Base-by-base conservation (phyloP, 1,140 invertebrate genomes). In the Anagrus nilaparvatae region DNA sequence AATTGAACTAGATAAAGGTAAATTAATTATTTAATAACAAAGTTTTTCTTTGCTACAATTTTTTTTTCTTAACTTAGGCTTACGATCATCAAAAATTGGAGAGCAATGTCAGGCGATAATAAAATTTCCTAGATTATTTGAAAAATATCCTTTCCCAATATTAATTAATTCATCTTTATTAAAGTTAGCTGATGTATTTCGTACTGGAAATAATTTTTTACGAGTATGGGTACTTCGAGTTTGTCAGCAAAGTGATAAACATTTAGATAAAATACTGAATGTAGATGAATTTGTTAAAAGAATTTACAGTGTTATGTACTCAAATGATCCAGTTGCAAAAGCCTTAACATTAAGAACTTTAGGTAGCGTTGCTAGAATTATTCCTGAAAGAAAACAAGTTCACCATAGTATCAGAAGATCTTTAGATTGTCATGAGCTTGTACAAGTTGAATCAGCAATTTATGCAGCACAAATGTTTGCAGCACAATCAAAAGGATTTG, bases 91-190 rank as follows among this genome's bases (percentile, higher is more conserved):
- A 25, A 88, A 86, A 71, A 81, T 89, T 32, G 92, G 92, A 13
- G 89, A 95, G 60, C 91, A 97, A 70, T 94, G 90, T 65, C 92
- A 96, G 71, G 87, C 92, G 0, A 93, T 97, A 48, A 91, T 97
- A 1, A 77, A 87, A 31, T 97, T 95, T 70, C 91, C 92, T 1
- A 74, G 84, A 27, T 65, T 97, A 0, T 96, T 97, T 66, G 90
- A 95, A 61, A 95, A 94, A 69, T 96, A 96, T 65, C 92, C 92
- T 3, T 97, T 97, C 66, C 92, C 93, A 2, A 96, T 97, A 59
- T 66, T 97, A 2, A 96, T 97, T 18, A 97, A 97, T 65, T 93
- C 93, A 1, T 93, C 92, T 10, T 81, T 94, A 46, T 66, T 97
- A 10, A 97, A 96, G 73, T 62, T 97, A 27, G 84, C 90, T 0